These are phyloP conservation scores for Panulirus ornatus DNA, from an alignment of 1,140 invertebrate genomes.

Conservation along the genomic window DNA sequence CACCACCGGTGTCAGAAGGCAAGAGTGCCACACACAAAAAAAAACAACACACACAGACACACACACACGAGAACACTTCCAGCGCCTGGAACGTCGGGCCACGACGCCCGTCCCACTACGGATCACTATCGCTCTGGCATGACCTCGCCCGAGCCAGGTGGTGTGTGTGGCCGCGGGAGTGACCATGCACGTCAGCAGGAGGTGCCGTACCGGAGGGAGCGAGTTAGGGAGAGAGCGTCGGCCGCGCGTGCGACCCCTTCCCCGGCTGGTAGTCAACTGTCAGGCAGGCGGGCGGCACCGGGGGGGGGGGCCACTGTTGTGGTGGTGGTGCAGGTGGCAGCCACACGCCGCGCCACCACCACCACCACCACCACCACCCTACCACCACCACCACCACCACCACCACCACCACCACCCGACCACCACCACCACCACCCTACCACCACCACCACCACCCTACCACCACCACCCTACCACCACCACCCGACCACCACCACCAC, in stretches of 20 bases:
- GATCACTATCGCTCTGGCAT: neutral
- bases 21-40: neutral
- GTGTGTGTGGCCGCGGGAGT: too few relatives aligned
- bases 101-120: neutral
- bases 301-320: too few relatives aligned
- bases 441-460: too few relatives aligned
- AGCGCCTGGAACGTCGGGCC: constrained; percentile 4
- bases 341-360: neutral
- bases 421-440: too few relatives aligned
- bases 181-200: too few relatives aligned
- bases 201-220: neutral
- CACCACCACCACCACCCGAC: too few relatives aligned
- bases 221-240: neutral
- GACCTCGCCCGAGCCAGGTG: neutral
- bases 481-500: too few relatives aligned
- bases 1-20: neutral
- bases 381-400: too few relatives aligned
- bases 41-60: constrained; percentile 20
- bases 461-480: too few relatives aligned
- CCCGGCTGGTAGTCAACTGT: neutral
- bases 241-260: neutral
- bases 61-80: constrained; percentile 14
- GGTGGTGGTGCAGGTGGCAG: constrained; percentile 17
- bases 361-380: neutral
- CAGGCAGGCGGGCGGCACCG: too few relatives aligned